phyloP scores from a whole-genome alignment of 2,888 invertebrate species.

The Holacanthella duospinosa region DNA sequence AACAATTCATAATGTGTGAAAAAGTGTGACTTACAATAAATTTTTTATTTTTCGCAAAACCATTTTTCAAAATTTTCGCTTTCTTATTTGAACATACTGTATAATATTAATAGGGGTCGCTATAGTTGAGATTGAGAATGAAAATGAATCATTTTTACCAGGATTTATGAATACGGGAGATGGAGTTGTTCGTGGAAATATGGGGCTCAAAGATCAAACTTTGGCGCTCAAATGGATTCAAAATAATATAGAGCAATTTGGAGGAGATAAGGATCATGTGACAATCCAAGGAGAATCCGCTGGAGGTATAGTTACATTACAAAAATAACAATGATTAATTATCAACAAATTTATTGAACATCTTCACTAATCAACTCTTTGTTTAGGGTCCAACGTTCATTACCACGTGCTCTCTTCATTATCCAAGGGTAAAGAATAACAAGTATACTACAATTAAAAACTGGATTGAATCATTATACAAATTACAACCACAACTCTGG shows the following conservation, averaged over 20 bases:
- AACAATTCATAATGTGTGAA: too few species aligned
- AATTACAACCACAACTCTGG: too few species aligned
- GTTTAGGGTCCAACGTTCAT: background rate
- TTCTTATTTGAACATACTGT: too few species aligned
- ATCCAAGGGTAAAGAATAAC: background rate
- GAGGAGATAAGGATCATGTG: background rate
- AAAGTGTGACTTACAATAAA: too few species aligned
- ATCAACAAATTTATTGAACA: background rate
- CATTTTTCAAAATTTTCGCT: too few species aligned
- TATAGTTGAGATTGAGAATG: too few species aligned
- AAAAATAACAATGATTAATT: too few species aligned
- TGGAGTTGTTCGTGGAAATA: background rate
- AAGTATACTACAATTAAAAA: background rate
- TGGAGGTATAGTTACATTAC: too few species aligned
- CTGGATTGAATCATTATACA: background rate
- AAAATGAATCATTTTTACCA: background rate
- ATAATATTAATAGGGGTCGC: too few species aligned
- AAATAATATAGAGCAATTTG: background rate
- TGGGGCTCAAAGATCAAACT: background rate
- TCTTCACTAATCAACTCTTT: background rate
- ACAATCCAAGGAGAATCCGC: background rate
- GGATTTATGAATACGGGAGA: background rate
- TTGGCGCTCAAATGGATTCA: background rate
- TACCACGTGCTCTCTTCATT: background rate
- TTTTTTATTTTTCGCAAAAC: too few species aligned